Base-by-base conservation (phyloP, 2,797 vertebrate species). In the Centroberyx gerrardi region DNA sequence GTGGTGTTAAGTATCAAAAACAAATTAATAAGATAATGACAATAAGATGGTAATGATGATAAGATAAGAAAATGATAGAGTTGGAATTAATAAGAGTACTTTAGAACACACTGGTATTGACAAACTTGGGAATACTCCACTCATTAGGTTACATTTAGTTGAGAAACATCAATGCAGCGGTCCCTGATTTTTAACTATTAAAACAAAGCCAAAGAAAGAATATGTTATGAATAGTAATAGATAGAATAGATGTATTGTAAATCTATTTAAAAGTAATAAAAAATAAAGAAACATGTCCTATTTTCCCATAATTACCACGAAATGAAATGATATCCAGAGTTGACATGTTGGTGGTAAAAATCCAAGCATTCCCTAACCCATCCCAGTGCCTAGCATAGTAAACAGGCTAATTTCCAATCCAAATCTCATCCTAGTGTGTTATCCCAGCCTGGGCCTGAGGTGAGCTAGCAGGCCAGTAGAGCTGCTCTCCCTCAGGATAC, bases 401-500 rank as follows among this genome's bases (percentile, higher is more conserved):
- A 49, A 49, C 17, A 27, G 38, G 71, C 78, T 31, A 69, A 65
- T 48, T 60, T 68, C 68, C 66, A 87, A 48, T 27, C 29, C n/a
- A 52, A 62, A 76, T 60, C 71, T 74, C 61, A 68, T 75, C 61
- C 51, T 29, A 40, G 59, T 60, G 81, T 8, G 13, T 69, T 74
- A 74, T 83, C 78, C 76, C 85, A 58, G 89, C 73, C 85, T 69
- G 61, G 13, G 84, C 85, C 70, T 68, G 81, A 87, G 82, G 89
- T 82, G 82, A 73, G 72, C 86, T 89, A 80, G 79, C 55, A 89
- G 79, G 81, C 79, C 81, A 69, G 80, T 53, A 52, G 69, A 87
- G 87, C 85, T 48, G 72, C 72, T 74, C 78, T 78, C 90, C 90
- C 90, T 87, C 76, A 78, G 84, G 87, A 85, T 72, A 76, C 82